Percentiles rank a stretch among this genome's conserved stretches.
These are phyloP conservation scores for Acarapis woodi DNA, from an alignment of 1,140 invertebrate species.

Conservation along the genomic window DNA sequence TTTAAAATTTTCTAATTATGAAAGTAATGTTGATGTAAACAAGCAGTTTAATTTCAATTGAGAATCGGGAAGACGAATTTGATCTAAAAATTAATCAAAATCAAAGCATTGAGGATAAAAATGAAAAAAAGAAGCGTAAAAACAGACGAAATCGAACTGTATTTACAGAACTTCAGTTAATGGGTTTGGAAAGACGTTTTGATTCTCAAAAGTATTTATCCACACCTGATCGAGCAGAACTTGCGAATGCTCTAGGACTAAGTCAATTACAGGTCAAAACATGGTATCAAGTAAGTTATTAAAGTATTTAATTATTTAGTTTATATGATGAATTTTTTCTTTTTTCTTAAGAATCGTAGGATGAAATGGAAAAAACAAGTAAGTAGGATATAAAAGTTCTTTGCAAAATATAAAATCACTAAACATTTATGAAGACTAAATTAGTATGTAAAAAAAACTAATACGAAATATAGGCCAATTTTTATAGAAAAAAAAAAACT, in stretches of 20 bases:
- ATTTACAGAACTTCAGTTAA: constrained; percentile 84
- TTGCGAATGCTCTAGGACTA: constrained; percentile 63
- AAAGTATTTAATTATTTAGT: not conserved
- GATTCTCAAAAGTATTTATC: constrained; percentile 84
- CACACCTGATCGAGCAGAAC: constrained; percentile 76
- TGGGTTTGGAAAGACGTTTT: constrained; percentile 76
- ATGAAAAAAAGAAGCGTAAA: constrained; percentile 6
- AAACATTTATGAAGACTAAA: no score
- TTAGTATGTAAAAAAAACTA: no score
- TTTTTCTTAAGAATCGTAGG: constrained; percentile 4
- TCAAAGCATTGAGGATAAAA: no score
- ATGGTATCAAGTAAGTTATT: constrained; percentile 47
- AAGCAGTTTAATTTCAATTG: no score
- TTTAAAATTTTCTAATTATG: no score
- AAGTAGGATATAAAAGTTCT: not conserved
- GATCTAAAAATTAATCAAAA: no score
- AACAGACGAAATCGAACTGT: constrained; percentile 37
- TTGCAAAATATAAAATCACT: no score
- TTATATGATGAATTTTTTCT: not conserved
- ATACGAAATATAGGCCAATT: no score
- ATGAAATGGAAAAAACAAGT: constrained; percentile 12
- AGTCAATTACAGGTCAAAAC: constrained; percentile 67
- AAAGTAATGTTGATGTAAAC: no score
- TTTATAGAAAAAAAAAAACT: no score
- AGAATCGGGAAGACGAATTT: no score